phyloP scores from a whole-genome alignment of 2,113 vertebrate species.

The Larimichthys crocea region DNA sequence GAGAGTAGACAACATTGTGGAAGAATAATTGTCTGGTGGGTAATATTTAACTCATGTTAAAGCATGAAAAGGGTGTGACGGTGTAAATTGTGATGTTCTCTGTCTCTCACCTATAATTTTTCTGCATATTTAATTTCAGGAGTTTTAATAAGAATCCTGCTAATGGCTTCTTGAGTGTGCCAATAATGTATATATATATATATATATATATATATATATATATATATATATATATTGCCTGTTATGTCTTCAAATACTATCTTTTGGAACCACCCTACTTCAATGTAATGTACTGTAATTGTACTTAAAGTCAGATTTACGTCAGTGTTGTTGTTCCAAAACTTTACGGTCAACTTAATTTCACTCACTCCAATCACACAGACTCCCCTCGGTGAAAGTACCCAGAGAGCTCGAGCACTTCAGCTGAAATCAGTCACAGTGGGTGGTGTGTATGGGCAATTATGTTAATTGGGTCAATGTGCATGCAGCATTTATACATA shows the following conservation, averaged over 20 bases:
- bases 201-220: too few relatives aligned
- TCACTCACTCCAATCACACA: constrained; percentile 48
- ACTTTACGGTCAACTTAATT: constrained; percentile 49
- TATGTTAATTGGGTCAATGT: constrained; percentile 71
- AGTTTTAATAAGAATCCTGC: not conserved
- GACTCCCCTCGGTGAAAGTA: constrained; percentile 25
- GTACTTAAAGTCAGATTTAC: constrained; percentile 1
- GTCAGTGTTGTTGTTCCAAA: constrained; percentile 17
- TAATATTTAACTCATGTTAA: not conserved
- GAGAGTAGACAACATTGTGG: not conserved
- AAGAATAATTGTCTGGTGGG: not conserved
- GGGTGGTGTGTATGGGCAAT: constrained; percentile 38
- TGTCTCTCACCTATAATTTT: not conserved
- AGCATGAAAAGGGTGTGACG: not conserved
- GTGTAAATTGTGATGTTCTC: not conserved
- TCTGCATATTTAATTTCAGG: not conserved
- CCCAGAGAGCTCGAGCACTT: constrained; percentile 33
- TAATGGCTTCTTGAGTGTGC: too few relatives aligned
- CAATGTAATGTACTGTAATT: not conserved
- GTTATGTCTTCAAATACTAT: not conserved
- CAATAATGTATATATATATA: too few relatives aligned
- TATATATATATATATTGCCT: too few relatives aligned
- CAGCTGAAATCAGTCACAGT: constrained; percentile 53
- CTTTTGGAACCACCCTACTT: not conserved
- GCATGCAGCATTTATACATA: constrained; percentile 22